Percentiles rank a stretch among this genome's conserved stretches.
Conservation (phyloP, 1,140 invertebrate species). For the Drosophila chauvacae region DNA sequence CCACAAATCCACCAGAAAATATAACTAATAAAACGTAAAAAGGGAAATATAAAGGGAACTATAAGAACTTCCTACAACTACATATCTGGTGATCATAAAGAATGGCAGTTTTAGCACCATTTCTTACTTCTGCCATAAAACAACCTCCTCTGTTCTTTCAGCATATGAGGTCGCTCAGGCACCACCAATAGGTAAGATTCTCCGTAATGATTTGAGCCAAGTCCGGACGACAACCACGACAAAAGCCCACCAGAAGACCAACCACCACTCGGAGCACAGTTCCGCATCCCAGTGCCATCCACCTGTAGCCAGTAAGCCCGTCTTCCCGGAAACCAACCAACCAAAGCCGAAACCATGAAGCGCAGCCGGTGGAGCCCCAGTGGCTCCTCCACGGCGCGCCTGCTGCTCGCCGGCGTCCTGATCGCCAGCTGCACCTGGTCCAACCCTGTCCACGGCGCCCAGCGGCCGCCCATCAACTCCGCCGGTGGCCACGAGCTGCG, state of each 20-base stretch:
- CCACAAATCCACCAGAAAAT: neutral
- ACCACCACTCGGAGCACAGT: slow-evolving; percentile 22
- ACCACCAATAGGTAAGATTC: slow-evolving; percentile 33
- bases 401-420: slow-evolving; percentile 53
- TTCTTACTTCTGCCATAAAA: no score
- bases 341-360: slow-evolving; percentile 54
- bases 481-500: slow-evolving; percentile 68
- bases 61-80: neutral
- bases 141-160: slow-evolving; percentile 18
- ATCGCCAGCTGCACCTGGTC: slow-evolving; percentile 55
- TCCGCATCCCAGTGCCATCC: slow-evolving; percentile 13
- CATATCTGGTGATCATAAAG: neutral
- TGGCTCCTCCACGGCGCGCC: slow-evolving; percentile 56
- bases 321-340: slow-evolving; percentile 9
- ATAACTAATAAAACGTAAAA: neutral
- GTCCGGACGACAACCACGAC: slow-evolving; percentile 13
- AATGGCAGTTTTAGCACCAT: neutral
- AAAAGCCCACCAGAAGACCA: slow-evolving; percentile 24
- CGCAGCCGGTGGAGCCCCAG: slow-evolving; percentile 72
- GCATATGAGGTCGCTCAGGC: slow-evolving; percentile 71
- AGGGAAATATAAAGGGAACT: neutral
- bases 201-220: slow-evolving; percentile 62
- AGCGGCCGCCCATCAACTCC: slow-evolving; percentile 63
- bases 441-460: slow-evolving; percentile 20
- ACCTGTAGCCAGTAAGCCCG: slow-evolving; percentile 35